phyloP scores from a whole-genome alignment of 2,888 invertebrate genomes.

The Acheta domesticus region DNA sequence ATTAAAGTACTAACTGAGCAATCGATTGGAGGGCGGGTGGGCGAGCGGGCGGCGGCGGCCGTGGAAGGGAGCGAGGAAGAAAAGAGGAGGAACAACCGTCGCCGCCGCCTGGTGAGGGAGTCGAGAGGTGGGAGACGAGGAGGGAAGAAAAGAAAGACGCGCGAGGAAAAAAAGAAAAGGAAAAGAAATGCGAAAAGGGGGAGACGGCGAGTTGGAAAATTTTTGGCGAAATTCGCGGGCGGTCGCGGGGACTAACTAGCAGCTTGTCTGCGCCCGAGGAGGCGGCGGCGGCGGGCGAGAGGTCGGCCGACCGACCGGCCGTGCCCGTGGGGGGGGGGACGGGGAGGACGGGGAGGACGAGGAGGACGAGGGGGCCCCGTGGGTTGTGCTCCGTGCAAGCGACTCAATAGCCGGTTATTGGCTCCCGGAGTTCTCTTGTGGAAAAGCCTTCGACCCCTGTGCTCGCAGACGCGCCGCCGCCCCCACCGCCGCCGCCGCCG shows the following conservation, averaged over 20 bases:
- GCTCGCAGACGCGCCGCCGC: no score
- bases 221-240: neutral
- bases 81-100: neutral
- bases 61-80: neutral
- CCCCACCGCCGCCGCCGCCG: no score
- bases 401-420: neutral
- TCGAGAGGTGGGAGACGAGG: neutral
- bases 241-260: neutral
- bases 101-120: no score
- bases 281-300: neutral
- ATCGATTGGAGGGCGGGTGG: neutral
- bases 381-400: no score
- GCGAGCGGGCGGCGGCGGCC: neutral
- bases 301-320: no score
- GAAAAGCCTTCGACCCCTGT: neutral
- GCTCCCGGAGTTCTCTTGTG: neutral
- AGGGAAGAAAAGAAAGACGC: neutral
- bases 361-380: no score
- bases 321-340: no score
- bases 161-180: neutral
- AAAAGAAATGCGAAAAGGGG: neutral
- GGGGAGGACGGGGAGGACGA: no score
- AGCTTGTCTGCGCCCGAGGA: neutral
- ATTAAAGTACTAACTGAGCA: slow-evolving; percentile 18
- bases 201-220: neutral